phyloP scores from a whole-genome alignment of 2,888 invertebrate genomes.

The Eupsilia transversa region DNA sequence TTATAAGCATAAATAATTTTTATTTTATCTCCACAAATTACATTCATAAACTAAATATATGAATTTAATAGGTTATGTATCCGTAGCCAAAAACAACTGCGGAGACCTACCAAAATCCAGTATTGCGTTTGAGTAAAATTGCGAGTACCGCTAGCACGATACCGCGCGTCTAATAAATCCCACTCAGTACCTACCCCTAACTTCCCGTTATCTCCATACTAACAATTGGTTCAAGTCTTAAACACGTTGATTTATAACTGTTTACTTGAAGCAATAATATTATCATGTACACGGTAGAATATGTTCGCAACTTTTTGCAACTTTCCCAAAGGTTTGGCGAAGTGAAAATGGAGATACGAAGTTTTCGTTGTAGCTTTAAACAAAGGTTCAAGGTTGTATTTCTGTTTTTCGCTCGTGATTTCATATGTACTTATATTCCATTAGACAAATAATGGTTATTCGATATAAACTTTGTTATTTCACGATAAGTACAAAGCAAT shows the following conservation, averaged over 20 bases:
- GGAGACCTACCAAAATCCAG: neutral
- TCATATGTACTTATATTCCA: too few relatives aligned
- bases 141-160: neutral
- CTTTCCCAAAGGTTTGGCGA: neutral
- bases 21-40: neutral
- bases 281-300: neutral
- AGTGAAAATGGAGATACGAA: conserved; percentile 6
- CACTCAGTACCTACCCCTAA: neutral
- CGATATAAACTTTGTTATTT: too few relatives aligned
- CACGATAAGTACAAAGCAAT: too few relatives aligned
- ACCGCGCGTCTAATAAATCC: neutral
- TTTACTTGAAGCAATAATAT: conserved; percentile 25
- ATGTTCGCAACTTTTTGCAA: conserved; percentile 1
- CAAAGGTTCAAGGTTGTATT: neutral
- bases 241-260: conserved; percentile 34
- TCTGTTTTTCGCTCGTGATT: too few relatives aligned
- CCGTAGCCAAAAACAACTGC: neutral
- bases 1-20: too few relatives aligned
- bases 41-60: too few relatives aligned
- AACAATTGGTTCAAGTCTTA: neutral
- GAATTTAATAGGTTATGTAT: too few relatives aligned
- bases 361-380: neutral
- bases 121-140: neutral
- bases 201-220: neutral
- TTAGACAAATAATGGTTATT: too few relatives aligned